Conservation (phyloP, 92 coral and sea anemone genomes). For the Actinernus sp. region DNA sequence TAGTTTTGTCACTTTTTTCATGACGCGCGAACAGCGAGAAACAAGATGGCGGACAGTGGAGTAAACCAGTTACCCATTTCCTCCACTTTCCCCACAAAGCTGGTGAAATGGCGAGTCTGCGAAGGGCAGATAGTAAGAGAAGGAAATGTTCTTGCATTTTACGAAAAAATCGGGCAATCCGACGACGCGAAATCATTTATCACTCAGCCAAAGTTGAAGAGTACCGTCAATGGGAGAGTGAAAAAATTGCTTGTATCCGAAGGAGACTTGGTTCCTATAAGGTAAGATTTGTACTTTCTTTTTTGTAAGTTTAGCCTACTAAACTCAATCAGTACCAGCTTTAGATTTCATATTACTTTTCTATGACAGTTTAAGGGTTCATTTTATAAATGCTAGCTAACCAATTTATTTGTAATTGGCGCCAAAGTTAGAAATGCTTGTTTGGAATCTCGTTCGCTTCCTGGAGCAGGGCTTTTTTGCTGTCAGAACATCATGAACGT, state of each 20-base stretch:
- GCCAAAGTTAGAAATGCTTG: conserved; percentile 24
- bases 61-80: conserved; percentile 86
- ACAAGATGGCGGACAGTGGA: conserved; percentile 95
- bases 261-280: conserved; percentile 89
- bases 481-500: too few relatives aligned
- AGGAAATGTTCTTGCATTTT: conserved; percentile 95
- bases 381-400: neutral
- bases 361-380: neutral
- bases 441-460: too few relatives aligned
- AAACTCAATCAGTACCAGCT: neutral
- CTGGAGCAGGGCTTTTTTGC: too few relatives aligned
- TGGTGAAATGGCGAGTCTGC: conserved; percentile 90
- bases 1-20: conserved; percentile 3
- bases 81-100: conserved; percentile 68
- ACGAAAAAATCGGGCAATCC: conserved; percentile 70
- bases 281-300: conserved; percentile 57
- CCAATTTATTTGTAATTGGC: conserved; percentile 33
- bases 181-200: conserved; percentile 67
- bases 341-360: neutral
- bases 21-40: conserved; percentile 74
- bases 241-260: conserved; percentile 84
- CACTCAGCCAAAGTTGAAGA: conserved; percentile 93
- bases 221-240: conserved; percentile 79
- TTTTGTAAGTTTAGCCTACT: neutral
- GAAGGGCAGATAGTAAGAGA: conserved; percentile 86